phyloP scores from a whole-genome alignment of 2,113 vertebrate species.

The Brienomyrus brachyistius region DNA sequence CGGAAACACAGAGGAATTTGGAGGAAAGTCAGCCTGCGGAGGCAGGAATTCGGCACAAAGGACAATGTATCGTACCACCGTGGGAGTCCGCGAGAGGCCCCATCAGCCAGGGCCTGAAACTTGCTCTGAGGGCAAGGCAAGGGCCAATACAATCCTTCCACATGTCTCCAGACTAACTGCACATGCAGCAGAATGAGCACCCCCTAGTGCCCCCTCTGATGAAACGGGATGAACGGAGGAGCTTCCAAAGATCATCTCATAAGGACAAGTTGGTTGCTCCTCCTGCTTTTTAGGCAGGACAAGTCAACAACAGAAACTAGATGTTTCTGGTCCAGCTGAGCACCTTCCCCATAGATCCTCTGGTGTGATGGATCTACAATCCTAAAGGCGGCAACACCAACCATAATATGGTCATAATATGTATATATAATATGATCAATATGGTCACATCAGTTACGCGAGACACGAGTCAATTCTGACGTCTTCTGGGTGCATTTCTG shows the following conservation, averaged over 20 bases:
- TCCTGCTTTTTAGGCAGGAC: background rate
- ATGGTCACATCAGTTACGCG: background rate
- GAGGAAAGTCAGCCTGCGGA: background rate
- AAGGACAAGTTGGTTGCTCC: constrained; percentile 12
- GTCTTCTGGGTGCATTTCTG: background rate
- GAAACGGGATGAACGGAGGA: background rate
- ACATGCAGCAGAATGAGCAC: background rate
- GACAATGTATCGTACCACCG: background rate
- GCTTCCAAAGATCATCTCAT: constrained; percentile 20
- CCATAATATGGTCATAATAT: no score
- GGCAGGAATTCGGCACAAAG: background rate
- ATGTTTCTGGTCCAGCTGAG: background rate
- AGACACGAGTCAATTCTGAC: background rate
- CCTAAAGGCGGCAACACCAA: background rate
- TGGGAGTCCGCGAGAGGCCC: background rate
- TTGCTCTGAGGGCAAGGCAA: background rate
- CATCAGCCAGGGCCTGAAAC: background rate
- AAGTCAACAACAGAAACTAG: background rate
- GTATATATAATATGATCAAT: no score
- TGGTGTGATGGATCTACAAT: background rate
- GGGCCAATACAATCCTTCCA: background rate
- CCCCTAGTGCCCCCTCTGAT: background rate
- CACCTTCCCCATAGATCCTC: background rate
- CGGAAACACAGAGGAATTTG: background rate
- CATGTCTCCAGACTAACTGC: background rate